Base-by-base conservation (phyloP, 2,113 vertebrate genomes). In the Podarcis muralis region DNA sequence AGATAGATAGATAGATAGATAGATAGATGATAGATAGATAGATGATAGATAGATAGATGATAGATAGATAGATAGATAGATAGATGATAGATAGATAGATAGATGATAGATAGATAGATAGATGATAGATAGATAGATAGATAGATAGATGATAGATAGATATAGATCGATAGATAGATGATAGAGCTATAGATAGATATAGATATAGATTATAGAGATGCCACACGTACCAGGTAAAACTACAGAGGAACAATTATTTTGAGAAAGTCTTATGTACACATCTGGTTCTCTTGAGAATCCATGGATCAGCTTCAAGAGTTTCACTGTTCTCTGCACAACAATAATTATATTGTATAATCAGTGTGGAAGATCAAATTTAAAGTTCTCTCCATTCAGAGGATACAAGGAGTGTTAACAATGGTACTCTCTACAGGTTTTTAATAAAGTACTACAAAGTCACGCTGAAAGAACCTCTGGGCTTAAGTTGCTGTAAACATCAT, bases 401-500 rank as follows among this genome's bases (percentile, higher is more conserved):
- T 37, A 57, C 43, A 76, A 69, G 53, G 90, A 94, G 96, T 95
- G 95, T 77, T n/a, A 95, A 90, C 66, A 87, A 89, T 83, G 77
- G 74, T 87, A 30, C 65, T 91, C 91, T 92, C 93, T 91, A 94
- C 94, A 62, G 94, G 88, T 94, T 62, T 20, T 96, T 94, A 93
- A 94, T 93, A 71, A 94, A 87, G 82, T 48, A 90, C 57, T 78
- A 48, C 76, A 53, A 87, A 94, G 91, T 88, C 93, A 88, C 3
- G 89, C 75, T 85, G 16, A 88, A 95, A 91, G 92, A 96, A 93
- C 89, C 87, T 7, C 30, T 92, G 91, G 88, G 62, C 72, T 88
- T 90, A 62, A 89, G 13, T 87, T 78, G 90, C 94, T 82, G 92
- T 85, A 91, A 97, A 95, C 89, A 79, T 92, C 90, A 93, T 69